Base-by-base conservation (phyloP, 1,140 invertebrate genomes). In the Drosophila chauvacae region DNA sequence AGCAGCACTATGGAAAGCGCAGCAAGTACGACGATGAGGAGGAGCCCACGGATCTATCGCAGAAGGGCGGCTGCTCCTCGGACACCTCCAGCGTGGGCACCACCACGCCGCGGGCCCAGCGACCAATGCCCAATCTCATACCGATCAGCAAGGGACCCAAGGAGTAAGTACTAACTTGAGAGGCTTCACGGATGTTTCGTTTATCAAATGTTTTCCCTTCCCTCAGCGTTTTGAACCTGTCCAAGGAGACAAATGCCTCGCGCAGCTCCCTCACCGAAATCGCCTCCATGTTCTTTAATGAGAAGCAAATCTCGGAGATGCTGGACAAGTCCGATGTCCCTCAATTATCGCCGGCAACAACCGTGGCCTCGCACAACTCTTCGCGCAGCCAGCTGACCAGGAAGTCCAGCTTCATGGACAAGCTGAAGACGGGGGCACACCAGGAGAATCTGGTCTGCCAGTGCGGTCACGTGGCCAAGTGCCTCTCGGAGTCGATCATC, bases 391-490 rank as follows among this genome's bases (percentile, higher is more conserved):
- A 92, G 82, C 48, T 91, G 94, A 73, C 80, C 55, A 95, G 95
- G 92, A 96, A 96, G 55, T 59, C 73, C 85, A 60, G 69, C 13
- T 97, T 97, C 88, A 97, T 97, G 87, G 96, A 97, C 82, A 95
- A 95, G 88, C 93, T 97, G 16, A 97, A 97, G 92, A 90, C 97
- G 37, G 92, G 95, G 71, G 81, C 87, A 65, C 80, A 94, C 84
- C 92, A 94, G 68, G 94, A 94, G 42, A 94, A 95, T 77, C 92
- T 96, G n/a, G 94, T 94, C 11, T 97, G 96, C 85, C 94, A 95
- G 78, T 97, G 96, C 85, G 95, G 96, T 4, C 96, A 97, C 88
- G 94, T 96, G 91, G 96, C 96, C 63, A 97, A 97, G 91, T 97
- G 96, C 93, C 93, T 97, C n/a, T 96, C 96, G 13, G 97, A 97